Conservation (phyloP, 1,140 invertebrate species). For the Arctopsyche grandis region DNA sequence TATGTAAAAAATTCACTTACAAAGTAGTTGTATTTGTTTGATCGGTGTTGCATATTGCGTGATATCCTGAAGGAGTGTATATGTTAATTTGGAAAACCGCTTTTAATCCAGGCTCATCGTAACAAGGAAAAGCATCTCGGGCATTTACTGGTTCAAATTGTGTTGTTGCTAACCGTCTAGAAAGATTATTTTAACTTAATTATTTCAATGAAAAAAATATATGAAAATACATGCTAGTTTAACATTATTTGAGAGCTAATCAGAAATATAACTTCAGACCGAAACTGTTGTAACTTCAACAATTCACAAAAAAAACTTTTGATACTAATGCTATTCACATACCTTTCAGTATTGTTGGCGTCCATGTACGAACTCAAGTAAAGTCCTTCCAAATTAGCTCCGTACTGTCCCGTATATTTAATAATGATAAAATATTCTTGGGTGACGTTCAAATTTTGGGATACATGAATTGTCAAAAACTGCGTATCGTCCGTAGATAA, state of each 20-base stretch:
- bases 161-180: constrained; percentile 81
- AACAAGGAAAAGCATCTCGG: constrained; percentile 91
- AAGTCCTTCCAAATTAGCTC: constrained; percentile 62
- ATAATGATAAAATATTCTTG: constrained; percentile 56
- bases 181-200: too few species aligned
- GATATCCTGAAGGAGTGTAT: constrained; percentile 72
- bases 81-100: constrained; percentile 84
- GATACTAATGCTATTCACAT: background rate
- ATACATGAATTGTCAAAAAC: background rate
- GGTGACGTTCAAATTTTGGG: background rate
- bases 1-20: too few species aligned
- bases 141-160: constrained; percentile 91
- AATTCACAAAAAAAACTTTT: too few species aligned
- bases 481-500: background rate
- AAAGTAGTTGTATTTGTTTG: constrained; percentile 46
- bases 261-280: too few species aligned
- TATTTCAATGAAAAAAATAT: background rate
- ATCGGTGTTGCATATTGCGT: constrained; percentile 49
- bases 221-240: background rate
- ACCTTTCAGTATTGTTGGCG: constrained; percentile 21
- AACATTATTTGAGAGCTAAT: background rate
- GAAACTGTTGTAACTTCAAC: too few species aligned
- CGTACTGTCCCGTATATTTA: constrained; percentile 57
- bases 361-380: constrained; percentile 60
- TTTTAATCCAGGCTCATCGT: constrained; percentile 93